A percentile compares a stretch with the other conserved stretches of the same genome.
Evolutionary conservation across 2,113 vertebrate genomes (phyloP).

Genomic region (Lethenteron reissneri): DNA sequence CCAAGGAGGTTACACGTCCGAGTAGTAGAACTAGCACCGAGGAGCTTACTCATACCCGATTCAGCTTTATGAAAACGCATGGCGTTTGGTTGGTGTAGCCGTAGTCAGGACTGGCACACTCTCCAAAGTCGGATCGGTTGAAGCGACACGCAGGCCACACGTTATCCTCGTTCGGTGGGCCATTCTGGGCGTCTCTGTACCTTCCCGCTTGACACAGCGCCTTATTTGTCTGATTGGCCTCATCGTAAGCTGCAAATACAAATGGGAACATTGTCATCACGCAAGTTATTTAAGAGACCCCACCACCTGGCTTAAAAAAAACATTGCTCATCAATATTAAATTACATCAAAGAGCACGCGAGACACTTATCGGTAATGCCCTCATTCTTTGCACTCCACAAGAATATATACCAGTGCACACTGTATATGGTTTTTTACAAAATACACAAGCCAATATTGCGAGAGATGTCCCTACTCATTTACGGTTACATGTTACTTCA

Average conservation of each 20-base stretch:
- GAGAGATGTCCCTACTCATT: no score
- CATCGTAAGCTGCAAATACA: slow-evolving; percentile 34
- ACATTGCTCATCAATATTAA: slow-evolving; percentile 7
- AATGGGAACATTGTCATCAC: no score
- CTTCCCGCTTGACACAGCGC: slow-evolving; percentile 24
- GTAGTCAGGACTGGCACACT: slow-evolving; percentile 47
- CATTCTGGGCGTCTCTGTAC: slow-evolving; percentile 26
- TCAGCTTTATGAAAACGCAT: slow-evolving; percentile 79
- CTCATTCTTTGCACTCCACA: no score
- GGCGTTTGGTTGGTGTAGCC: slow-evolving; percentile 56
- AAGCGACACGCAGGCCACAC: slow-evolving; percentile 47
- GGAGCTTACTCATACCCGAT: slow-evolving; percentile 43
- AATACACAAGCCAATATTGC: no score
- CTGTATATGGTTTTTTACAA: no score
- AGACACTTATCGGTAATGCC: background rate
- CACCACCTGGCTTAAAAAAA: slow-evolving; percentile 11
- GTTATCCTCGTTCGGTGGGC: slow-evolving; percentile 5
- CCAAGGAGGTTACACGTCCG: no score
- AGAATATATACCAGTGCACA: no score
- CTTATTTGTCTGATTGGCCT: slow-evolving; percentile 39
- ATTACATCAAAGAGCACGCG: background rate
- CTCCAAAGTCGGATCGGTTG: slow-evolving; percentile 29
- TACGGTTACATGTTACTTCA: no score
- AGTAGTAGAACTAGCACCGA: no score
- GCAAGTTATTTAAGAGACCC: no score